phyloP scores from a whole-genome alignment of 2,888 invertebrate species.

The Ephialtes manifestator region DNA sequence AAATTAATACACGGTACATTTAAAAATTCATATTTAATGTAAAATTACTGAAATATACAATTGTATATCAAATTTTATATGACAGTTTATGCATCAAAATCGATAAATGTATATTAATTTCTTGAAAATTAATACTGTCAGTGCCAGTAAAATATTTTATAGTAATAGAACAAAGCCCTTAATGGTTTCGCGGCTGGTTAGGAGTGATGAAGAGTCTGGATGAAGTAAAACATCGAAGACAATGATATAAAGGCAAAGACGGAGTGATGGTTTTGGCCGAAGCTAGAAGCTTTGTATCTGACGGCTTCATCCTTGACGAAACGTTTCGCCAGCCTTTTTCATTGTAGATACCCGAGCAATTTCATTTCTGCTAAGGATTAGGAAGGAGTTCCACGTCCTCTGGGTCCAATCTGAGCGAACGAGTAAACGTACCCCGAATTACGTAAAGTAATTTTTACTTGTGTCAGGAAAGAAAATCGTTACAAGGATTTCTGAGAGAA shows the following conservation, averaged over 20 bases:
- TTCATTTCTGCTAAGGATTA: slow-evolving; percentile 48
- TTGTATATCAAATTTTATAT: no score
- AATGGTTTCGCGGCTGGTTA: neutral
- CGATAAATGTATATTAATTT: no score
- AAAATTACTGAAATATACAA: no score
- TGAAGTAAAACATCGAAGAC: slow-evolving; percentile 7
- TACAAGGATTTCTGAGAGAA: neutral
- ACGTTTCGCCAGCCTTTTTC: neutral
- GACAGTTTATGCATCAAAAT: no score
- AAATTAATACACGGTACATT: no score
- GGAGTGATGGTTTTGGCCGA: slow-evolving; percentile 37
- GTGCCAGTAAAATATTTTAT: neutral
- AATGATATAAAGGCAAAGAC: slow-evolving; percentile 3
- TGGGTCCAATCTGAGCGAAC: neutral
- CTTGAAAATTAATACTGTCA: no score
- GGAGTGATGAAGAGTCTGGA: neutral
- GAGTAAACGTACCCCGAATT: slow-evolving; percentile 8
- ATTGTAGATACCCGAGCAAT: neutral
- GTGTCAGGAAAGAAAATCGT: neutral
- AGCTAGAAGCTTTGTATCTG: slow-evolving; percentile 37
- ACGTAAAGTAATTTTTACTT: slow-evolving; percentile 24
- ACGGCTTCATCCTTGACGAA: slow-evolving; percentile 45
- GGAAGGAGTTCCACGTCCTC: slow-evolving; percentile 24
- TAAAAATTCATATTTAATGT: no score
- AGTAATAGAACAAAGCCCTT: neutral